Conservation (phyloP, 2,113 vertebrate species). For the Semnopithecus entellus region DNA sequence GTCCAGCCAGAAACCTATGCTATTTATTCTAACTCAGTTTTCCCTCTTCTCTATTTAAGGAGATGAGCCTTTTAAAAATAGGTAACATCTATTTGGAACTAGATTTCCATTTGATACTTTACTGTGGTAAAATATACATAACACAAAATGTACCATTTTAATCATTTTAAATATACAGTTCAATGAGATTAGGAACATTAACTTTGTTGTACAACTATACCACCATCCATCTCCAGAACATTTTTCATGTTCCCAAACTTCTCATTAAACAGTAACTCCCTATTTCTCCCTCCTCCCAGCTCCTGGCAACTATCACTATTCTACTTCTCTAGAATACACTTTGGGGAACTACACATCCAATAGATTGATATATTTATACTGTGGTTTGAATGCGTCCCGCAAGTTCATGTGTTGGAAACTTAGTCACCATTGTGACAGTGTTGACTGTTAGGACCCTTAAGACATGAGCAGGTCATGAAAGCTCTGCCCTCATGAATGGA, state of each 20-base stretch:
- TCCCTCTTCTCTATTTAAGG: neutral
- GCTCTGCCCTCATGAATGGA: neutral
- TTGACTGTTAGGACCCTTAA: neutral
- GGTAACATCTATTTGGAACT: neutral
- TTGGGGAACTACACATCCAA: neutral
- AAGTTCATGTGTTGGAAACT: neutral
- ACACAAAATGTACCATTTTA: neutral
- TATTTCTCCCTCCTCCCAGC: neutral
- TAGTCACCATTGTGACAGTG: neutral
- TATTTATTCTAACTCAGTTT: neutral
- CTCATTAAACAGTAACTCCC: too few species aligned
- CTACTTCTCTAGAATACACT: neutral
- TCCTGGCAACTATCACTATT: neutral
- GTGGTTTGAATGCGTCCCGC: neutral
- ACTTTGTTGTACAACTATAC: neutral
- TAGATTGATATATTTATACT: neutral
- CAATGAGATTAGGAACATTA: neutral
- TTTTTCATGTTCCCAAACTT: neutral
- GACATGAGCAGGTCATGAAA: neutral
- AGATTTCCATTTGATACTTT: neutral
- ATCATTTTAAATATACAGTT: neutral
- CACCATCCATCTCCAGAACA: neutral
- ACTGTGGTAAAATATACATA: neutral
- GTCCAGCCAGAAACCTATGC: too few species aligned
- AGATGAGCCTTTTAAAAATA: neutral